Percentiles rank a stretch among this genome's conserved stretches.
phyloP scores from a whole-genome alignment of 2,113 vertebrate species.

The Colius striatus region DNA sequence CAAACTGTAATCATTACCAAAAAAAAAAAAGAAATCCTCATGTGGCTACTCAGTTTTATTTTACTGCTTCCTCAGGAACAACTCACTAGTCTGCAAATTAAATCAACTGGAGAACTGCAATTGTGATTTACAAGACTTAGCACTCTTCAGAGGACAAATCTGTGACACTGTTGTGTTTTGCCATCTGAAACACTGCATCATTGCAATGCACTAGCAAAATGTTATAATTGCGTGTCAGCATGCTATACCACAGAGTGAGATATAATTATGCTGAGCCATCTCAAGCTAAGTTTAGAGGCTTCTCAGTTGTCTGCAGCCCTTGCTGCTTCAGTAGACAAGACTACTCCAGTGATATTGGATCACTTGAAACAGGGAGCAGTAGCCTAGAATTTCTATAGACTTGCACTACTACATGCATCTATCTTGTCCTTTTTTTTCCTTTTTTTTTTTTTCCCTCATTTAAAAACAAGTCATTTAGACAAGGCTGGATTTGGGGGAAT shows the following conservation, averaged over 20 bases:
- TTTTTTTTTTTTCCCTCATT: background rate
- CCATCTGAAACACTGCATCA: background rate
- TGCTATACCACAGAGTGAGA: background rate
- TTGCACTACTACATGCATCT: background rate
- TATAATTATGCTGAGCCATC: conserved; percentile 40
- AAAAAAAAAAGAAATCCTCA: background rate
- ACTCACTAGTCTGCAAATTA: background rate
- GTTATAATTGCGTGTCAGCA: conserved; percentile 11
- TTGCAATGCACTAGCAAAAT: background rate
- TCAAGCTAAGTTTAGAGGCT: conserved; percentile 27
- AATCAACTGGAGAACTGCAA: background rate
- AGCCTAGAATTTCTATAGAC: background rate
- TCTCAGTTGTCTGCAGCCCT: conserved; percentile 32
- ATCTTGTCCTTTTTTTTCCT: background rate
- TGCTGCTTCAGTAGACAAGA: background rate
- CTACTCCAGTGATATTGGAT: conserved; percentile 34
- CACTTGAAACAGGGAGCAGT: background rate
- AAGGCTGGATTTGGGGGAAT: background rate
- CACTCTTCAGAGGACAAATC: conserved; percentile 1
- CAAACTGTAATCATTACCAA: background rate
- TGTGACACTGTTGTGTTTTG: background rate
- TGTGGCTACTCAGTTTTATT: background rate
- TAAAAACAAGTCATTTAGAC: background rate
- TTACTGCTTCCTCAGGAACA: background rate
- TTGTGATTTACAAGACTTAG: background rate